Percentiles rank a stretch among this genome's conserved stretches.
phyloP scores from a whole-genome alignment of 2,888 invertebrate species.

The Rhogogaster chlorosoma region DNA sequence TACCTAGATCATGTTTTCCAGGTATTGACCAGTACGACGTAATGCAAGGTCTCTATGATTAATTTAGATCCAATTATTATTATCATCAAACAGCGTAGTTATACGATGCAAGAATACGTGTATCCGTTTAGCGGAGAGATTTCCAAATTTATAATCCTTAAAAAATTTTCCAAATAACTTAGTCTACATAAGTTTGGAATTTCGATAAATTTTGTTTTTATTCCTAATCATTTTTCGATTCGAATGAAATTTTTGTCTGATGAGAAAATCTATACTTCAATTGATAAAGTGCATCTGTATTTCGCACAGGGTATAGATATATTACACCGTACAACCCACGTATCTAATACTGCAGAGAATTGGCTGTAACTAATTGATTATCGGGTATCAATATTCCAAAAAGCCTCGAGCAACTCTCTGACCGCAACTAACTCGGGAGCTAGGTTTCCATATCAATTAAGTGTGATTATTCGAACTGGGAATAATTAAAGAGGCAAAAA shows the following conservation, averaged over 20 bases:
- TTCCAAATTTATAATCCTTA: no score
- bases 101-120: neutral
- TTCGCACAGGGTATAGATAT: neutral
- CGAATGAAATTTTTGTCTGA: neutral
- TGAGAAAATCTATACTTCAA: neutral
- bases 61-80: neutral
- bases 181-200: neutral
- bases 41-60: neutral
- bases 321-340: neutral
- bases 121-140: neutral
- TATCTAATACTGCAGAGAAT: neutral
- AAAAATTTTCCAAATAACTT: neutral
- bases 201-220: neutral
- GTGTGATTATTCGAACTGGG: constrained; percentile 3
- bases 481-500: constrained; percentile 6
- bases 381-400: constrained; percentile 9
- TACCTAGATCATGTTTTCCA: constrained; percentile 7
- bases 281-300: neutral
- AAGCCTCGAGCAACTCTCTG: constrained; percentile 6
- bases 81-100: neutral
- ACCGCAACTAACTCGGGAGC: neutral
- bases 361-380: neutral
- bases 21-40: neutral
- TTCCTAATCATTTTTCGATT: neutral
- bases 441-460: neutral